Percentiles rank a stretch among this genome's conserved stretches.
Conservation (phyloP, 2,113 vertebrate species). For the Malurus cyaneus region DNA sequence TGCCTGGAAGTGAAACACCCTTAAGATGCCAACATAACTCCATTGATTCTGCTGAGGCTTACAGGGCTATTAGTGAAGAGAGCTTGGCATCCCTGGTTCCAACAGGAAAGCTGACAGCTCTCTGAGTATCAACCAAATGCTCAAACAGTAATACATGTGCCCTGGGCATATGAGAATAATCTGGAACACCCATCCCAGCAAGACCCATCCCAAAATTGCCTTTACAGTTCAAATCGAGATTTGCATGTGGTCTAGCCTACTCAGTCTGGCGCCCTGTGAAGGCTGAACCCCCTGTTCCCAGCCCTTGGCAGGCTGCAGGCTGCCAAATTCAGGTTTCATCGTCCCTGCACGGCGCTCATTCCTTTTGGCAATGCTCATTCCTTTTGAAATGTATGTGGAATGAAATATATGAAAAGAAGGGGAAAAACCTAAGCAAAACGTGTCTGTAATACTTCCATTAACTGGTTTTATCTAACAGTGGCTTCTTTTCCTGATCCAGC, state of each 20-base stretch:
- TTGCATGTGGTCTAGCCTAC: conserved; percentile 1
- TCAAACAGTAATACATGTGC: not conserved
- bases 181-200: not conserved
- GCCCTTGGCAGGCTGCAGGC: not conserved
- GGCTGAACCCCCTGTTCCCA: not conserved
- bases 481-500: not conserved
- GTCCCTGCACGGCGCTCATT: fast-evolving
- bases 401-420: conserved; percentile 18
- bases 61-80: not conserved
- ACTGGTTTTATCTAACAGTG: not conserved
- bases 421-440: not conserved
- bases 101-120: not conserved
- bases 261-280: fast-evolving
- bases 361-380: not conserved
- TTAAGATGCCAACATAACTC: not conserved
- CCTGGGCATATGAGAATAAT: not conserved
- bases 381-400: not conserved
- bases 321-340: not conserved
- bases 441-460: not conserved
- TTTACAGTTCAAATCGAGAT: not conserved
- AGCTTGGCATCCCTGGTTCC: not conserved
- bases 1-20: not conserved
- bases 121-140: not conserved
- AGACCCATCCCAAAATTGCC: not conserved
- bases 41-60: not conserved